Base-by-base conservation (phyloP, 2,113 vertebrate genomes). In the Charadrius vociferus region DNA sequence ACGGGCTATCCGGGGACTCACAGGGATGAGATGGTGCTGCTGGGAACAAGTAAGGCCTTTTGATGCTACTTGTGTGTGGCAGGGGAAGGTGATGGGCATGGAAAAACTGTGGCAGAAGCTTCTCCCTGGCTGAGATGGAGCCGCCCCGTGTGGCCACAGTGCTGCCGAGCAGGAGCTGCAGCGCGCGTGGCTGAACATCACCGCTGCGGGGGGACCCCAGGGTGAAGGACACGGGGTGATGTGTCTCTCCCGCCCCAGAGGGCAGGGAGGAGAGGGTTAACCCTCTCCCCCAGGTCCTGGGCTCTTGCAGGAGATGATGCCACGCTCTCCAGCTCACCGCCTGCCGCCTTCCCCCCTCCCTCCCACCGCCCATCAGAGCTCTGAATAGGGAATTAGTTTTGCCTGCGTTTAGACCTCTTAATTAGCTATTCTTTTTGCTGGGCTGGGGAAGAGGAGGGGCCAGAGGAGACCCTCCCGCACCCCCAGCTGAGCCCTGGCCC, bases 361-460 rank as follows among this genome's bases (percentile, higher is more conserved):
- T 86, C 85, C 71, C 41, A 7, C 95, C 94, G 95, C 91, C 97
- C 71, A 22, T 90, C 95, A 5, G 68, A 88, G 63, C 73, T 80
- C 96, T 97, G 93, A 97, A 98, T 97, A 90, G 97, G 92, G 95
- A 96, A 98, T 98, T 97, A 97, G 97, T 89, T 97, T 97, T 97
- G 97, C 97, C 97, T 93, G 91, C 91, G 72, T 95, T 96, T 86
- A 95, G 97, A 98, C 97, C 97, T 98, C 97, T 98, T 98, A 98
- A 98, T 98, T 98, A 98, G 98, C 97, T 96, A 97, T 98, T 98
- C 98, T 98, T 97, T 95, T 87, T 91, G 86, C 92, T 10, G 86
- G 56, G 88, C 95, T 93, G 62, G 95, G 94, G 94, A 82, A 96
- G 88, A 93, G 97, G 97, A 94, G 97, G 97, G 95, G 96, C 52